A percentile compares a stretch with the other conserved stretches of the same genome.
phyloP scores from a whole-genome alignment of 1,140 invertebrate genomes.

The Dendrolimus punctatus region DNA sequence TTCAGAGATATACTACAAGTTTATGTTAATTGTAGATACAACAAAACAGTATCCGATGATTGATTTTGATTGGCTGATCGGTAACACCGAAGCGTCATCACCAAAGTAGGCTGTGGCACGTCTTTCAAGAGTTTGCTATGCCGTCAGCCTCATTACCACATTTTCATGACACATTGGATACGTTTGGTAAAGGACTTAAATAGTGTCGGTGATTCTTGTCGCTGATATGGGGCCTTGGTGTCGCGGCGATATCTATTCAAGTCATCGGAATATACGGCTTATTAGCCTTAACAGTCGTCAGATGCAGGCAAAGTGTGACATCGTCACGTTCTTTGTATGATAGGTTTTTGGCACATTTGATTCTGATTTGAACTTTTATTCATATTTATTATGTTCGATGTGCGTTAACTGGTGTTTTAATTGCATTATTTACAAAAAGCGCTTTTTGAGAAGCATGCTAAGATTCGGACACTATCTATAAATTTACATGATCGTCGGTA shows the following conservation, averaged over 20 bases:
- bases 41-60: slow-evolving; percentile 69
- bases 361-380: background rate
- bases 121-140: slow-evolving; percentile 39
- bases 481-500: background rate
- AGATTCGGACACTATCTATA: background rate
- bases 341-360: too few species aligned
- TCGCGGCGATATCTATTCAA: slow-evolving; percentile 2
- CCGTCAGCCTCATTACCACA: slow-evolving; percentile 23
- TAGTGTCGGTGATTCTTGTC: slow-evolving; percentile 26
- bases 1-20: slow-evolving; percentile 45
- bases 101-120: slow-evolving; percentile 48
- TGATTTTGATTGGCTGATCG: slow-evolving; percentile 71
- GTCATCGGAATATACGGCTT: background rate
- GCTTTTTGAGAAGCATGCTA: too few species aligned
- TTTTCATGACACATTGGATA: slow-evolving; percentile 25
- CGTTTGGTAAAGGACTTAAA: slow-evolving; percentile 43
- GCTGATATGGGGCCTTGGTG: slow-evolving; percentile 16
- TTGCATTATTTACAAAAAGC: background rate
- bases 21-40: slow-evolving; percentile 71
- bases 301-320: too few species aligned
- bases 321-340: too few species aligned
- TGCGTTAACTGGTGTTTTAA: background rate
- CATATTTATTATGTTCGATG: slow-evolving; percentile 4
- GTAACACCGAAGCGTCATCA: slow-evolving; percentile 55
- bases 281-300: background rate